A percentile compares a stretch with the other conserved stretches of the same genome.
These are phyloP conservation scores for Sminthurinus aureus DNA, from an alignment of 2,888 invertebrate species.

Conservation along the genomic window DNA sequence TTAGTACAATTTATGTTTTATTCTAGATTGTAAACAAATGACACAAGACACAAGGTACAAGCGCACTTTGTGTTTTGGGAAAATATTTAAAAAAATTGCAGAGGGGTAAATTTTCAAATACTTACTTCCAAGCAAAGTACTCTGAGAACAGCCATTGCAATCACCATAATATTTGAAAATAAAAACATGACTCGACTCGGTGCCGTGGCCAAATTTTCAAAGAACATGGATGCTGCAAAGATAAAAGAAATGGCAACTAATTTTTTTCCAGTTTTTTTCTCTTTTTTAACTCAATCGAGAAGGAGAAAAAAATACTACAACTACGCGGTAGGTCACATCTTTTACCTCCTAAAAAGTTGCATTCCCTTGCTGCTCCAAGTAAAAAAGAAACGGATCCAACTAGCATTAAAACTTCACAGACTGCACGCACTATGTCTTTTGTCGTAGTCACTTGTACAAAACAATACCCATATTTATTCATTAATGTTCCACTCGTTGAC, in stretches of 20 bases:
- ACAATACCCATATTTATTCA: constrained; percentile 22
- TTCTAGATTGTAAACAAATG: too few species aligned
- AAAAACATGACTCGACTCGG: constrained; percentile 94
- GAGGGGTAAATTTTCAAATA: too few species aligned
- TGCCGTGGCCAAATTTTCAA: constrained; percentile 89
- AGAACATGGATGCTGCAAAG: constrained; percentile 87
- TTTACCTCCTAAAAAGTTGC: constrained; percentile 74
- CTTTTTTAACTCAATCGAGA: too few species aligned
- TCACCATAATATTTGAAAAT: constrained; percentile 87
- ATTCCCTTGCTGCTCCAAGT: constrained; percentile 83
- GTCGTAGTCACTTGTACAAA: constrained; percentile 55
- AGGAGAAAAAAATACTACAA: too few species aligned
- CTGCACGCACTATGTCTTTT: constrained; percentile 74
- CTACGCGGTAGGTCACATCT: too few species aligned
- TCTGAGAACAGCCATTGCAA: constrained; percentile 83
- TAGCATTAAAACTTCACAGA: constrained; percentile 80
- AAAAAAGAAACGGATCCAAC: constrained; percentile 86
- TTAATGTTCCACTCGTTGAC: not conserved
- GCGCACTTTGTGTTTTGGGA: too few species aligned
- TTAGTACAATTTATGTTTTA: too few species aligned
- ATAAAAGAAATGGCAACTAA: not conserved
- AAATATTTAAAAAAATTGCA: too few species aligned
- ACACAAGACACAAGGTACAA: too few species aligned
- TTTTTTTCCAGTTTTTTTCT: too few species aligned
- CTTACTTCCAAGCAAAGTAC: constrained; percentile 76